Percentiles rank a stretch among this genome's conserved stretches.
phyloP scores from a whole-genome alignment of 2,113 vertebrate genomes.

The Channa maculata region DNA sequence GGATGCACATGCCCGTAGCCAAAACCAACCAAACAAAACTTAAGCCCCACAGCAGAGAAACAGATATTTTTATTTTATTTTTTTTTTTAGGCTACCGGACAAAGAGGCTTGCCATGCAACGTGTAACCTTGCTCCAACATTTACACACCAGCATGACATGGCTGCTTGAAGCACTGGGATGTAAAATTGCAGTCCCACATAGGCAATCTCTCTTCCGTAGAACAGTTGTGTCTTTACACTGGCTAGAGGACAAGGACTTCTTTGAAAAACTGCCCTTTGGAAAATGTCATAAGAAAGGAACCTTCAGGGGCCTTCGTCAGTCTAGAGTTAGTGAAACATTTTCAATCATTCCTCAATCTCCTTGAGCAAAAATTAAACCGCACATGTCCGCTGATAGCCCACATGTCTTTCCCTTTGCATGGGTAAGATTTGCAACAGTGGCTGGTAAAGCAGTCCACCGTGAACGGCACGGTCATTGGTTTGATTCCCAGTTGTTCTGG shows the following conservation, averaged over 20 bases:
- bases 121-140: constrained; percentile 19
- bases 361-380: constrained; percentile 10
- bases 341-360: constrained; percentile 17
- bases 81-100: constrained; percentile 18
- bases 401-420: background rate
- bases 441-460: too few species aligned
- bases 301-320: constrained; percentile 5
- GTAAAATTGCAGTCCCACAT: background rate
- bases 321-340: constrained; percentile 3
- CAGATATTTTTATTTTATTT: background rate
- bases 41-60: constrained; percentile 4
- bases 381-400: background rate
- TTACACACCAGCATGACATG: constrained; percentile 25
- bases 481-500: too few species aligned
- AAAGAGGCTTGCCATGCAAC: constrained; percentile 21
- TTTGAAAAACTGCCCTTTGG: constrained; percentile 42
- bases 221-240: constrained; percentile 9
- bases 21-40: background rate
- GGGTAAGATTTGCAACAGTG: too few species aligned
- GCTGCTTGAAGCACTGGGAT: constrained; percentile 9
- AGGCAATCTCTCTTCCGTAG: background rate
- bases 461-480: too few species aligned
- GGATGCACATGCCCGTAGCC: background rate
- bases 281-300: constrained; percentile 53
- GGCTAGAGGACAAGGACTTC: constrained; percentile 26